phyloP scores from a whole-genome alignment of 2,113 vertebrate genomes.

The Malurus melanocephalus region DNA sequence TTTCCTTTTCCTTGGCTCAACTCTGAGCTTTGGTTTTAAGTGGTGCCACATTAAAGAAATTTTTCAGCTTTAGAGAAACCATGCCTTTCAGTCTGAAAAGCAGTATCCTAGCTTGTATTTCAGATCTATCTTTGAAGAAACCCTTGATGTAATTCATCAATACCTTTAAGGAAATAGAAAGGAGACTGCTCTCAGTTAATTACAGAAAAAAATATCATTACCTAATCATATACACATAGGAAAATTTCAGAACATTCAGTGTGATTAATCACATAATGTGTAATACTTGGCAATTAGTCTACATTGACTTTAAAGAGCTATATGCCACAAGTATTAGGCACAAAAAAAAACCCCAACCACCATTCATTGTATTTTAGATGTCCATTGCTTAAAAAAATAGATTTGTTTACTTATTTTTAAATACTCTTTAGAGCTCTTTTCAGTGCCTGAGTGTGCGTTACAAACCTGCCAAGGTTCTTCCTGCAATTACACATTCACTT shows the following conservation, averaged over 20 bases:
- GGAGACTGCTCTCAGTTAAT: not conserved
- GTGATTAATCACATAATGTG: not conserved
- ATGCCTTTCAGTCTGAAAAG: not conserved
- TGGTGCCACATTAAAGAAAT: not conserved
- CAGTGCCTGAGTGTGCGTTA: not conserved
- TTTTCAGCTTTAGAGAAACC: not conserved
- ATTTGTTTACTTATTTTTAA: conserved; percentile 9
- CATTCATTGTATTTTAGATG: not conserved
- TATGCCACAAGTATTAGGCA: not conserved
- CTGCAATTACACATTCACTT: conserved; percentile 5
- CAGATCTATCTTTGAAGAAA: not conserved
- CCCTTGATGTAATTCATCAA: not conserved
- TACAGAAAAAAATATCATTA: not conserved
- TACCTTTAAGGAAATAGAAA: conserved; percentile 1
- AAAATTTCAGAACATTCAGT: not conserved
- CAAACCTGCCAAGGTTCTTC: not conserved
- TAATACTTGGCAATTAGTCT: not conserved
- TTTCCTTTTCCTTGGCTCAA: not conserved
- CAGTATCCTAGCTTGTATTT: not conserved
- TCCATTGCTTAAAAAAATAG: not conserved
- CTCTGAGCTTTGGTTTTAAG: not conserved
- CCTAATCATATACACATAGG: not conserved
- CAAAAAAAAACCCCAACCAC: not conserved
- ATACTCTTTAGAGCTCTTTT: not conserved
- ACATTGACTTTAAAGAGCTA: not conserved